These are phyloP conservation scores for Cherax quadricarinatus DNA, from an alignment of 1,140 invertebrate species.

Conservation along the genomic window DNA sequence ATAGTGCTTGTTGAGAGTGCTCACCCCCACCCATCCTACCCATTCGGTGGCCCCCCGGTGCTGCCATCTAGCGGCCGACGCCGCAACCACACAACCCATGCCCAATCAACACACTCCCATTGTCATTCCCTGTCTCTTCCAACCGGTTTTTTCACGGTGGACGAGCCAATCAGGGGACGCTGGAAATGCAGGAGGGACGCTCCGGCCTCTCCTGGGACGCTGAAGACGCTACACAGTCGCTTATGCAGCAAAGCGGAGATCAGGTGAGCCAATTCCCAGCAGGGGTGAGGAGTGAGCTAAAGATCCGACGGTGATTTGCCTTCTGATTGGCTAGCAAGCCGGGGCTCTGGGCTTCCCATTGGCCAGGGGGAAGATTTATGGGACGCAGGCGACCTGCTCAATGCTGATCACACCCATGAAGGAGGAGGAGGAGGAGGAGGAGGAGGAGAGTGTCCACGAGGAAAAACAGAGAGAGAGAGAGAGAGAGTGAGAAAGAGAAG, in stretches of 20 bases:
- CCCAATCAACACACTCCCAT: background rate
- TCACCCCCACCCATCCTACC: background rate
- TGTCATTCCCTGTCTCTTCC: conserved; percentile 18
- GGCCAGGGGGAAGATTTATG: conserved; percentile 52
- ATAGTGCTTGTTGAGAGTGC: conserved; percentile 34
- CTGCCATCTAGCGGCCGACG: conserved; percentile 39
- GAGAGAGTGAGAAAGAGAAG: too few relatives aligned
- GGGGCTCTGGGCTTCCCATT: conserved; percentile 35
- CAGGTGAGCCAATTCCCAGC: conserved; percentile 34
- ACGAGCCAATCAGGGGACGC: background rate
- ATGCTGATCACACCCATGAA: conserved; percentile 42
- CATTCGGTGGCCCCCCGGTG: conserved; percentile 16
- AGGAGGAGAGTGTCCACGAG: background rate
- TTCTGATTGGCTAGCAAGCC: conserved; percentile 35
- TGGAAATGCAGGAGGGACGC: background rate
- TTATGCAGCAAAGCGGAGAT: conserved; percentile 48
- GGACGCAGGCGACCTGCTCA: conserved; percentile 54
- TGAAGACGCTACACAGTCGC: background rate
- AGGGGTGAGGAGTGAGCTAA: conserved; percentile 48
- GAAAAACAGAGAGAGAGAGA: too few relatives aligned
- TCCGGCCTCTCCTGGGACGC: background rate
- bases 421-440: background rate
- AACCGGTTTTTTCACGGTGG: background rate
- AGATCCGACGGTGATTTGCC: conserved; percentile 57
- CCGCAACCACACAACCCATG: background rate